A percentile compares a stretch with the other conserved stretches of the same genome.
Evolutionary conservation across 2,797 vertebrate genomes (phyloP).

Genomic region (Microctenopoma steveboyesi): DNA sequence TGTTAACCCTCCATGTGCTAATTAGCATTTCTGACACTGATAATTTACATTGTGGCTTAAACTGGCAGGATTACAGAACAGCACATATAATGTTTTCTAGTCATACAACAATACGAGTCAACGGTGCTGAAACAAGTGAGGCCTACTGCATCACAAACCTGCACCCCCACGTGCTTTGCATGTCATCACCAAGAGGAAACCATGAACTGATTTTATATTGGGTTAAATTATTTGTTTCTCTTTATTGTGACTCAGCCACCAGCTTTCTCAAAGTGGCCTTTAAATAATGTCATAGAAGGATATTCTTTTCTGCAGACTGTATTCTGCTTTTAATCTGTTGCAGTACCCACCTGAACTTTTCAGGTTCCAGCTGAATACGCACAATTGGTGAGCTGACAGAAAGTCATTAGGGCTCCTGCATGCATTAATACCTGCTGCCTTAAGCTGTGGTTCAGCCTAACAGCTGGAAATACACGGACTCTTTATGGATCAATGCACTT

Average conservation of each 20-base stretch:
- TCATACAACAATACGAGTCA: constrained; percentile 13
- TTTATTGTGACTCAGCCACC: too few relatives aligned
- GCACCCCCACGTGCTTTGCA: too few relatives aligned
- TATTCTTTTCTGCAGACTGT: too few relatives aligned
- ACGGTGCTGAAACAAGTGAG: constrained; percentile 10
- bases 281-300: too few relatives aligned
- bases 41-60: neutral
- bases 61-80: neutral
- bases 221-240: too few relatives aligned
- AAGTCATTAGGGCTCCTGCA: constrained; percentile 36
- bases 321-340: neutral
- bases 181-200: too few relatives aligned
- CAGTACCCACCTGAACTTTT: constrained; percentile 16
- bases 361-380: constrained; percentile 28
- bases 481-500: constrained; percentile 16
- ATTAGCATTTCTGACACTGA: neutral
- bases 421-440: constrained; percentile 30
- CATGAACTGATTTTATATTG: too few relatives aligned
- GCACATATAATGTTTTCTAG: neutral
- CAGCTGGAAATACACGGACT: constrained; percentile 21
- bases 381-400: constrained; percentile 34
- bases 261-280: too few relatives aligned
- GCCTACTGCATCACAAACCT: neutral
- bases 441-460: constrained; percentile 9
- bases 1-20: constrained; percentile 36